Percentiles rank a stretch among this genome's conserved stretches.
These are phyloP conservation scores for Cricetomys ansorgei DNA, from an alignment of 2,113 vertebrate genomes.

Conservation along the genomic window DNA sequence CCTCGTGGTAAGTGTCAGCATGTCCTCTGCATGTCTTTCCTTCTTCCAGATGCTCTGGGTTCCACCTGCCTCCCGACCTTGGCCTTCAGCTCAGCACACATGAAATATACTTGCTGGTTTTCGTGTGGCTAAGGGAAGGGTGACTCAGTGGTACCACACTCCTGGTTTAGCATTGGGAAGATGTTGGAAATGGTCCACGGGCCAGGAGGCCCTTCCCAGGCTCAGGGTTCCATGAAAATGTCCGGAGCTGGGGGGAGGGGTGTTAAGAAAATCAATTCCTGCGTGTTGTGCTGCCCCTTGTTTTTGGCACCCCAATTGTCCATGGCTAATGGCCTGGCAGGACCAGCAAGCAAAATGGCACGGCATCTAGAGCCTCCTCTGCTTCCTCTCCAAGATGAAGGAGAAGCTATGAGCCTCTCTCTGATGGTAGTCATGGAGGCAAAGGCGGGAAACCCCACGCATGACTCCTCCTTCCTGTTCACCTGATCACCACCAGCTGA, in stretches of 20 bases:
- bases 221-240: not conserved
- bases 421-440: too few relatives aligned
- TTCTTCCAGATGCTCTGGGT: not conserved
- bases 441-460: fast-evolving
- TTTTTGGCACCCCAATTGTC: not conserved
- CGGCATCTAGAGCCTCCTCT: fast-evolving
- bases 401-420: too few relatives aligned
- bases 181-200: not conserved
- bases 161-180: not conserved
- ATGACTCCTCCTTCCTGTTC: not conserved
- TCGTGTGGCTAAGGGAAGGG: not conserved
- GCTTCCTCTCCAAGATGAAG: not conserved
- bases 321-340: not conserved
- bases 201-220: not conserved
- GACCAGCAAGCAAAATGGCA: too few relatives aligned
- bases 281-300: fast-evolving
- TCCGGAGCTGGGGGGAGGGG: not conserved
- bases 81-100: not conserved
- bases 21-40: too few relatives aligned
- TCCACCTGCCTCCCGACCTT: fast-evolving
- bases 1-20: not conserved
- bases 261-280: not conserved
- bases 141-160: fast-evolving
- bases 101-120: not conserved
- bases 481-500: not conserved